Percentiles rank a stretch among this genome's conserved stretches.
Conservation (phyloP, 1,140 invertebrate species). For the Drosophila bocki region DNA sequence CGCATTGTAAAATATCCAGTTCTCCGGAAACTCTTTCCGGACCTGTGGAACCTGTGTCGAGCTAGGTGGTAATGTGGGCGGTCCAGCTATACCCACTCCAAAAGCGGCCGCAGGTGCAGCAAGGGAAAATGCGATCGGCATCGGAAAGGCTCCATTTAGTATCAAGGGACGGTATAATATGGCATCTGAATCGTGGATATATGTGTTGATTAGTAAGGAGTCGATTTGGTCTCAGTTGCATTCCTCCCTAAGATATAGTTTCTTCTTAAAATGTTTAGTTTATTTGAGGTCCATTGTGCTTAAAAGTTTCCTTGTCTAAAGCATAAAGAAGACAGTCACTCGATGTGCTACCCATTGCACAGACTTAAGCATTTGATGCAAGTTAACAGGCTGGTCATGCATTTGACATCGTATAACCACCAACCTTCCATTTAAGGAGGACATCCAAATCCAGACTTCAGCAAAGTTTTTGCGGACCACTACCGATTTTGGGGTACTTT, state of each 20-base stretch:
- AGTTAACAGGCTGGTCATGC: constrained; percentile 16
- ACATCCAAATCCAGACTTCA: constrained; percentile 64
- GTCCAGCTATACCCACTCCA: not conserved
- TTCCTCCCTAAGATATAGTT: not conserved
- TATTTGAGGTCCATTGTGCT: not conserved
- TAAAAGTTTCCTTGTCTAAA: not conserved
- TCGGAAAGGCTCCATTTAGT: constrained; percentile 6
- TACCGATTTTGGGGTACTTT: constrained; percentile 1
- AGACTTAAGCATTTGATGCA: not conserved
- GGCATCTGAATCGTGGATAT: constrained; percentile 10
- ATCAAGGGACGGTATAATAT: not conserved
- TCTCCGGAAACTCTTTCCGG: constrained; percentile 55
- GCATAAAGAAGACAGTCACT: not conserved
- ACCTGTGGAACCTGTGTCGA: constrained; percentile 9
- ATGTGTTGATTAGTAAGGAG: not conserved
- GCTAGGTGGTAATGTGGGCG: not conserved
- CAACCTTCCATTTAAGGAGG: constrained; percentile 41
- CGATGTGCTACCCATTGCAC: not conserved
- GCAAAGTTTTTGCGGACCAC: constrained; percentile 62
- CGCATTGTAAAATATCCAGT: constrained; percentile 51
- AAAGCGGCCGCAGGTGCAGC: constrained; percentile 4
- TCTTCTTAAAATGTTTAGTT: too few relatives aligned
- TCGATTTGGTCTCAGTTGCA: not conserved
- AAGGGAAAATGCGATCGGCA: constrained; percentile 24
- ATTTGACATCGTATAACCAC: constrained; percentile 24